Evolutionary conservation across 2,888 invertebrate genomes (phyloP), one percentile per base, ranked within the genome.

Genomic region (Eilema depressum): DNA sequence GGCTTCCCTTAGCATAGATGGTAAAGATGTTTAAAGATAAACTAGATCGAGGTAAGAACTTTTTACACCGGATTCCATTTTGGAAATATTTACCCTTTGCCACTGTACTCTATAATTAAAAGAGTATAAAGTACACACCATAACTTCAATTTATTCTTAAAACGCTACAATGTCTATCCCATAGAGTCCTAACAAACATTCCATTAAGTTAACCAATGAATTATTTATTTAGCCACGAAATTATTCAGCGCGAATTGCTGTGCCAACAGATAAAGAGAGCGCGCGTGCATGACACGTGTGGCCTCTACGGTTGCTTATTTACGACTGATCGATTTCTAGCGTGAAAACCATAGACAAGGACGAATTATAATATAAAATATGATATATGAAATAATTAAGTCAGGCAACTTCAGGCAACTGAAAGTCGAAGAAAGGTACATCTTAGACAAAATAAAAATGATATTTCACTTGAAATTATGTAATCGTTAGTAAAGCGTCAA

Each of bases 201-300:
- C 28, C 57, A 63, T 41, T 56, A 71, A 65, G 62, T 25, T 56
- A 64, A 30, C 66, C 63, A 47, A 66, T 69, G 60, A 69, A 73
- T 73, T 37, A 73, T 69, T 66, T 63, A 63, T 53, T 53, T 53
- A 53, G 20, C 69, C 20, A 57, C 47, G 11, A 60, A 57, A 68
- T 70, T 78, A 82, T 82, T 83, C 80, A 74, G 86, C 85, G 90
- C 80, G 83, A 88, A 89, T 86, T 87, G 81, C 89, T 89, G 89
- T 77, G 86, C 84, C 86, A 87, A 89, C 82, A 89, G 88, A 90
- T 89, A 90, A 80, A 75, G 77, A 75, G 70, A 14, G 17, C 79
- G 41, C 88, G 79, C 88, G 89, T 88, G 91, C 20, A 79, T 3
- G 77, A 4, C 91, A 87, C 89, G 89, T 88, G 90, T 83, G 75